These are phyloP conservation scores for Paramisgurnus dabryanus DNA, from an alignment of 2,113 vertebrate genomes.

Conservation along the genomic window DNA sequence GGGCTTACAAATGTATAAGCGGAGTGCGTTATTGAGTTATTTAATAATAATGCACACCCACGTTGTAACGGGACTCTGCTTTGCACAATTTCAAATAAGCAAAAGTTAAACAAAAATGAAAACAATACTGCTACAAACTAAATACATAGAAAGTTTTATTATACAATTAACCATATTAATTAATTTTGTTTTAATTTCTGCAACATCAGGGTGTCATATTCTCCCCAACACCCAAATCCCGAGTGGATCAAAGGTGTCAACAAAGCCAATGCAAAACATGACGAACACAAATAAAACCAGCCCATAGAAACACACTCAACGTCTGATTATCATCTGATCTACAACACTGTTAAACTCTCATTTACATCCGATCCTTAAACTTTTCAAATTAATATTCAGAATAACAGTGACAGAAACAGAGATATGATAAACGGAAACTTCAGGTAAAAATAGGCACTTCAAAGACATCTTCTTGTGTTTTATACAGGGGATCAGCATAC, in stretches of 20 bases:
- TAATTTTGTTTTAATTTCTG: slow-evolving; percentile 42
- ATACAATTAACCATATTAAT: slow-evolving; percentile 40
- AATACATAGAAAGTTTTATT: slow-evolving; percentile 66
- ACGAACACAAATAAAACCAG: not conserved
- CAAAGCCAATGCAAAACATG: slow-evolving; percentile 7
- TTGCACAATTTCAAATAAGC: not conserved
- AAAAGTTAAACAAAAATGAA: not conserved
- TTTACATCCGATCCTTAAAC: not conserved
- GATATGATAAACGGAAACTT: not conserved
- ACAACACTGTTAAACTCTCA: not conserved
- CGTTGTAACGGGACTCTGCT: too few relatives aligned
- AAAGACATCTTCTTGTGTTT: not conserved
- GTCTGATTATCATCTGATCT: not conserved
- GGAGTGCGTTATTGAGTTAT: too few relatives aligned
- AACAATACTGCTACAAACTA: not conserved
- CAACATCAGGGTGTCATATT: slow-evolving; percentile 33
- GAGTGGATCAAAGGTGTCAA: slow-evolving; percentile 46
- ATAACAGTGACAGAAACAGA: not conserved
- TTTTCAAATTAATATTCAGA: not conserved
- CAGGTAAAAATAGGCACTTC: slow-evolving; percentile 48
- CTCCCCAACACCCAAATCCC: not conserved
- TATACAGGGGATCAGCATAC: not conserved
- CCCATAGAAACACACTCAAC: not conserved
- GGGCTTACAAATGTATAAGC: too few relatives aligned
- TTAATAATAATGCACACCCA: too few relatives aligned